Evolutionary conservation across 2,113 vertebrate genomes (phyloP).

Genomic region (Ptilorrhoa leucosticta): DNA sequence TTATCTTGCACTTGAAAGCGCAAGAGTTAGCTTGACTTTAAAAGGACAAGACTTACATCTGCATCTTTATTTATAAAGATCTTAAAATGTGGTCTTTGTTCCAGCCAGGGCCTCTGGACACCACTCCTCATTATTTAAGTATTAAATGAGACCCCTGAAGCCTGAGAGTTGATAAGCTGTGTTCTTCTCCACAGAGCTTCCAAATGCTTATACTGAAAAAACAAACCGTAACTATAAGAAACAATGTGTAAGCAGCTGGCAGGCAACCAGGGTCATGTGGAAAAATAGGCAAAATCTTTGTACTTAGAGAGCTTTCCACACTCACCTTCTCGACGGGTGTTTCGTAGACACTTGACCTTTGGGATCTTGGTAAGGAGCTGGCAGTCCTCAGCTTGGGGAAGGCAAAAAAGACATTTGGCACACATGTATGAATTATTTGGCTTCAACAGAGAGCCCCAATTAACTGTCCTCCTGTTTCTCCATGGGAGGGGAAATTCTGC

Average conservation of each 20-base stretch:
- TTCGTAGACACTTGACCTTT: constrained; percentile 93
- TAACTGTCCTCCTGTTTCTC: constrained; percentile 12
- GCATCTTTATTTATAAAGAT: not conserved
- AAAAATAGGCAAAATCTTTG: not conserved
- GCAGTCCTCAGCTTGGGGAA: constrained; percentile 88
- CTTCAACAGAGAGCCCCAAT: constrained; percentile 6
- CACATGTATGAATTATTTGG: not conserved
- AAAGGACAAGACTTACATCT: not conserved
- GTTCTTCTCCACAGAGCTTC: not conserved
- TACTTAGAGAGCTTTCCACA: not conserved
- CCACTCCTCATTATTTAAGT: not conserved
- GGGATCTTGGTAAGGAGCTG: constrained; percentile 93
- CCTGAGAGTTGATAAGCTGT: not conserved
- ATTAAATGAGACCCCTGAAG: not conserved
- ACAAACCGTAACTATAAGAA: not conserved
- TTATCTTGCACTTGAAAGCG: not conserved
- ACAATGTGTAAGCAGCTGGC: not conserved
- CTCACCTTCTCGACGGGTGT: constrained; percentile 88
- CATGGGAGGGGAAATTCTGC: constrained; percentile 2
- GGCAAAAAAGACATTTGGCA: constrained; percentile 26
- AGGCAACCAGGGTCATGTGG: not conserved
- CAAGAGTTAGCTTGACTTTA: not conserved
- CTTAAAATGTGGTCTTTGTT: not conserved
- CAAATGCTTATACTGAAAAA: not conserved
- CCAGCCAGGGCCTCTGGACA: not conserved